A percentile compares a stretch with the other conserved stretches of the same genome.
These are phyloP conservation scores for Dallia pectoralis DNA, from an alignment of 2,797 vertebrate species.

Conservation along the genomic window DNA sequence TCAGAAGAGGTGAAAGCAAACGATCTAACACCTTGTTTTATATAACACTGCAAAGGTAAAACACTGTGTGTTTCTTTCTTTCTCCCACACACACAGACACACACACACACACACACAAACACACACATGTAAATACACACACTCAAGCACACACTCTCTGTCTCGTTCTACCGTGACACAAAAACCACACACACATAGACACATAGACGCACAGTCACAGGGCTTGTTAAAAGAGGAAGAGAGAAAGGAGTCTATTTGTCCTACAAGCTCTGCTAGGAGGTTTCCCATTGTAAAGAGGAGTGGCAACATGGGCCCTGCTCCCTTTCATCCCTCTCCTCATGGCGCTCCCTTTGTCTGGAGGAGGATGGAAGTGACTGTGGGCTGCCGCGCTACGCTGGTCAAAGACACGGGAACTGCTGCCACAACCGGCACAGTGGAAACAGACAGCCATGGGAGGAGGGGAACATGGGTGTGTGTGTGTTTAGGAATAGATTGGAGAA, in stretches of 20 bases:
- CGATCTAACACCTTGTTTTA: slow-evolving; percentile 26
- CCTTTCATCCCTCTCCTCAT: slow-evolving; percentile 68
- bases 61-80: not conserved
- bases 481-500: slow-evolving; percentile 45
- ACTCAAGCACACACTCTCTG: slow-evolving; percentile 5
- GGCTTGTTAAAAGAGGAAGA: slow-evolving; percentile 42
- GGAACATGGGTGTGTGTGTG: slow-evolving; percentile 31
- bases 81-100: not conserved
- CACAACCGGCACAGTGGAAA: slow-evolving; percentile 42
- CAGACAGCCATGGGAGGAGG: slow-evolving; percentile 44
- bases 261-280: slow-evolving; percentile 66
- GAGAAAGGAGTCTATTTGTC: slow-evolving; percentile 67
- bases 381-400: slow-evolving; percentile 53
- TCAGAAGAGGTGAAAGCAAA: slow-evolving; percentile 48
- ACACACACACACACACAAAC: not conserved
- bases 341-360: slow-evolving; percentile 67
- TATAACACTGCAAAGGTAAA: not conserved
- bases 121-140: slow-evolving; percentile 13
- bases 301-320: slow-evolving; percentile 60
- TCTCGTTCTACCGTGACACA: slow-evolving; percentile 15
- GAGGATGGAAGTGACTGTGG: slow-evolving; percentile 47
- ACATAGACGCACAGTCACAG: slow-evolving; percentile 34
- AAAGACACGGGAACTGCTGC: slow-evolving; percentile 63
- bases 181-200: slow-evolving; percentile 29
- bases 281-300: slow-evolving; percentile 73